Conservation (phyloP, 1,140 invertebrate genomes). For the Solenopsis fugax region DNA sequence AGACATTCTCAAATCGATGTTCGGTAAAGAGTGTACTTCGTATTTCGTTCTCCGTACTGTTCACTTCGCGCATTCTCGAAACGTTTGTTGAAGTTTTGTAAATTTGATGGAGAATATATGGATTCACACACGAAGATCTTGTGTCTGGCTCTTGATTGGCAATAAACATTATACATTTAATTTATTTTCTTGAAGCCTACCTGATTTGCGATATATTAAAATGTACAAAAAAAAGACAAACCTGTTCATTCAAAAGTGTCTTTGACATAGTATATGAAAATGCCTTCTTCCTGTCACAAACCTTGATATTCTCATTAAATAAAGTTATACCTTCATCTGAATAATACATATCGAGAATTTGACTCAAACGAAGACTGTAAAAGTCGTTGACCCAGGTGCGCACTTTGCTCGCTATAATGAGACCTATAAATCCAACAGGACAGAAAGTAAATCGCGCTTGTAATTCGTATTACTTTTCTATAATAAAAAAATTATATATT, state of each 20-base stretch:
- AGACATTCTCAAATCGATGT: too few relatives aligned
- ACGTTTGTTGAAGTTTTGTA: too few relatives aligned
- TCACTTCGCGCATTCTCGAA: too few relatives aligned
- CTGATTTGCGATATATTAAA: too few relatives aligned
- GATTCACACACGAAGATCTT: too few relatives aligned
- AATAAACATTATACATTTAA: too few relatives aligned
- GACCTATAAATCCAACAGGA: slow-evolving; percentile 83
- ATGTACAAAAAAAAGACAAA: slow-evolving; percentile 36
- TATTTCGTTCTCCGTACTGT: too few relatives aligned
- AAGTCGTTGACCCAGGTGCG: slow-evolving; percentile 86
- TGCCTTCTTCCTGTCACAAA: slow-evolving; percentile 87
- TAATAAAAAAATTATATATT: slow-evolving; percentile 12
- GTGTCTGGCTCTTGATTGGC: too few relatives aligned
- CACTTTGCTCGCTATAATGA: slow-evolving; percentile 88
- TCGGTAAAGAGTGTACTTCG: too few relatives aligned
- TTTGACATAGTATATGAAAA: slow-evolving; percentile 80
- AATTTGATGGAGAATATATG: too few relatives aligned
- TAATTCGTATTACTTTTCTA: neutral
- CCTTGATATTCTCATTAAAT: slow-evolving; percentile 87
- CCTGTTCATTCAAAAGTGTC: slow-evolving; percentile 79
- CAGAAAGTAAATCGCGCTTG: slow-evolving; percentile 24
- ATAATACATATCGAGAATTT: slow-evolving; percentile 91
- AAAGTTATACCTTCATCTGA: slow-evolving; percentile 87
- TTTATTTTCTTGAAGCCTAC: too few relatives aligned
- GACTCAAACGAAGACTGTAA: slow-evolving; percentile 88